Evolutionary conservation across 2,797 vertebrate species (phyloP), one percentile per base, ranked within the genome.

Genomic region (Acipenser transmontanus): DNA sequence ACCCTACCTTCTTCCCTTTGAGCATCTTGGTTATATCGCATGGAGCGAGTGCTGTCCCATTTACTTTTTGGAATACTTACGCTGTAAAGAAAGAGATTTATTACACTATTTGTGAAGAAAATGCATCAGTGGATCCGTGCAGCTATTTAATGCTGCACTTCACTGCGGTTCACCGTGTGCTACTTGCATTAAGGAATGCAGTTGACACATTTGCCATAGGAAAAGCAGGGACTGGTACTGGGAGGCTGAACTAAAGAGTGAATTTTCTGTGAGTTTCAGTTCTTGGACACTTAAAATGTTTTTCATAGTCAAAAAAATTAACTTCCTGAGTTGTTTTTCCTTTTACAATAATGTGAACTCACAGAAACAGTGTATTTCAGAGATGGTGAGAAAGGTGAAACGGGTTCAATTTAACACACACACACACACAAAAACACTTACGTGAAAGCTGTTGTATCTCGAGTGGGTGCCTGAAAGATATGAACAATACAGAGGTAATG

Each of bases 21-120:
- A 73, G 94, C 92, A 9, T 99, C 97, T 78, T 99, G 97, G 84
- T 99, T 99, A 87, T 89, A 98, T 69, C 97, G 86, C 83, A 97
- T 76, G 6, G 96, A 98, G 61, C 97, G 92, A 72, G 92, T 87
- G 69, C 89, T 89, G 85, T 99, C 97, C 97, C 97, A 99, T 77
- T 98, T 98, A 81, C 87, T 97, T 70, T 93, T 96, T 88, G 95
- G 96, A 76, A 92, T 59, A 61, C 94, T 97, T 64, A 98, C 91
- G n/a, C 96, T 98, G 70, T 69, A 80, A 78, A 78, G 80, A 75
- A 20, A 20, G 11, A 34, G 17, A 34, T 34, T 34, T 34, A 34
- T 34, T 34, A 34, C 1, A 34, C 3, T 34, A 34, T 34, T 34
- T 34, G 34, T 34, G 34, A 34, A 54, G 9, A 54, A 54, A 54